phyloP scores from a whole-genome alignment of 2,113 vertebrate genomes.

The Odontophorus gujanensis region DNA sequence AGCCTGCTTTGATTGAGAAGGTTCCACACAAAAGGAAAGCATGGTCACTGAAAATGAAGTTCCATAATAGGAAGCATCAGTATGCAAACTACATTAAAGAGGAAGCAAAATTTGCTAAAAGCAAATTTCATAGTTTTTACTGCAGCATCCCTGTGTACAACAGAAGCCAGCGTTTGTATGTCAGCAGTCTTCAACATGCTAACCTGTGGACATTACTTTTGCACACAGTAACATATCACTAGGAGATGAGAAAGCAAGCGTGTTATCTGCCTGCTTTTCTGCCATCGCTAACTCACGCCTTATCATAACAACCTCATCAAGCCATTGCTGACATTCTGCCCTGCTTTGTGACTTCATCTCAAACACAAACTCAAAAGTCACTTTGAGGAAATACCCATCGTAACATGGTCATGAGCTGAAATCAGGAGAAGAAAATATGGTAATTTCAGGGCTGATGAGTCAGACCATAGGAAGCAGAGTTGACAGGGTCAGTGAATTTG shows the following conservation, averaged over 20 bases:
- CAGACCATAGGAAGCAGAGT: rapidly evolving
- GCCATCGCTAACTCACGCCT: background rate
- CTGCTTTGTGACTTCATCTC: background rate
- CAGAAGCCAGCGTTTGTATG: background rate
- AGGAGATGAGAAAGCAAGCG: background rate
- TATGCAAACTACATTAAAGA: background rate
- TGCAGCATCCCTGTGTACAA: background rate
- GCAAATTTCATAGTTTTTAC: background rate
- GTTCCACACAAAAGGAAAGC: background rate
- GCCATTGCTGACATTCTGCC: background rate
- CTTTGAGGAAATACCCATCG: background rate
- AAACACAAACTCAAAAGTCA: background rate
- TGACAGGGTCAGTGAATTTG: background rate
- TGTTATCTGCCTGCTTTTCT: background rate
- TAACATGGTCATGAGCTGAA: background rate
- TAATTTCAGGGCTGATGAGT: rapidly evolving
- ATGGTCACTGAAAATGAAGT: background rate
- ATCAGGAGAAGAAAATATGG: background rate
- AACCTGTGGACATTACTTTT: rapidly evolving
- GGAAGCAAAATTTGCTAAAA: background rate
- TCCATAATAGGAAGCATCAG: background rate
- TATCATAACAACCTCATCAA: background rate
- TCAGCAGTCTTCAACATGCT: background rate
- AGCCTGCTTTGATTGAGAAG: background rate
- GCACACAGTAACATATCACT: background rate